Percentiles rank a stretch among this genome's conserved stretches.
phyloP scores from a whole-genome alignment of 2,113 vertebrate genomes.

The Rissa tridactyla region DNA sequence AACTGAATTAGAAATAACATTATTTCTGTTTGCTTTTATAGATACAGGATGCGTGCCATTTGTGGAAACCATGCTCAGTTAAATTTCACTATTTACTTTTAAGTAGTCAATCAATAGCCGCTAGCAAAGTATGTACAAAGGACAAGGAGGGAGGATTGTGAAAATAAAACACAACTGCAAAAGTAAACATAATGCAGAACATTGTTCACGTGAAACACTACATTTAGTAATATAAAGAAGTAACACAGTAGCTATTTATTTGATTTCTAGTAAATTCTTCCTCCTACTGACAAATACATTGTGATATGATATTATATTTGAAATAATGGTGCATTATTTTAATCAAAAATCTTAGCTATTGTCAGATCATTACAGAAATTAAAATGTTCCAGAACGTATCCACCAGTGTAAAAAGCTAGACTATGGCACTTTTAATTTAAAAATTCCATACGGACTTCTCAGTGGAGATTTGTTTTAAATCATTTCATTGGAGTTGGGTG shows the following conservation, averaged over 20 bases:
- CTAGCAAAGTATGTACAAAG: constrained; percentile 65
- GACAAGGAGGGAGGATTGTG: constrained; percentile 33
- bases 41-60: background rate
- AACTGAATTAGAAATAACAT: background rate
- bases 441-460: background rate
- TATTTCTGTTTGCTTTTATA: constrained; percentile 13
- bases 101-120: constrained; percentile 27
- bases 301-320: background rate
- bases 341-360: background rate
- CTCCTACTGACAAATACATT: background rate
- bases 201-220: constrained; percentile 37
- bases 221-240: constrained; percentile 13
- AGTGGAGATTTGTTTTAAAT: background rate
- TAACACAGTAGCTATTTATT: background rate
- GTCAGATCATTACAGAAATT: background rate
- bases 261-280: background rate
- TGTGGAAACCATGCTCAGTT: background rate
- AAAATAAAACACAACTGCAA: constrained; percentile 42
- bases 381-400: background rate
- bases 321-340: background rate
- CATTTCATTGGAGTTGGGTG: background rate
- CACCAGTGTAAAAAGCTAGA: background rate
- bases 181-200: constrained; percentile 34
- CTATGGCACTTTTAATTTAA: background rate
- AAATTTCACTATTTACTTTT: constrained; percentile 61